Conservation (phyloP, 2,113 vertebrate species). For the Empidonax traillii region DNA sequence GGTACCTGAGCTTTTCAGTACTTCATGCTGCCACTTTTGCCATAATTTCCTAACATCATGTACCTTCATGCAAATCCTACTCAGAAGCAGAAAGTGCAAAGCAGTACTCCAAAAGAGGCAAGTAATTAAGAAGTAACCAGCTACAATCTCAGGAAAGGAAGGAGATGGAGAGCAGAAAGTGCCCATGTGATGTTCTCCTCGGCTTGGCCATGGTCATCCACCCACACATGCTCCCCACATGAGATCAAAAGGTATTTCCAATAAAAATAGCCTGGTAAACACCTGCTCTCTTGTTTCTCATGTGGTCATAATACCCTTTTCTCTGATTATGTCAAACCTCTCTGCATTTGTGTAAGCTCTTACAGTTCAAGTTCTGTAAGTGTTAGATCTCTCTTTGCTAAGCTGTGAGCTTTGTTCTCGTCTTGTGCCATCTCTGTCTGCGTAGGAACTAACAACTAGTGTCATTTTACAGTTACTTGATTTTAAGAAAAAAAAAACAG, state of each 20-base stretch:
- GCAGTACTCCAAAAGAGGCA: not conserved
- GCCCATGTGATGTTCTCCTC: not conserved
- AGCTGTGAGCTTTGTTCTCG: not conserved
- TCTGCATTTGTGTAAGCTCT: not conserved
- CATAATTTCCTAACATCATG: not conserved
- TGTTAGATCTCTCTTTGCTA: not conserved
- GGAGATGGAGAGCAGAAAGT: not conserved
- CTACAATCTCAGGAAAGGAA: not conserved
- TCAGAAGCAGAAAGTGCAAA: not conserved
- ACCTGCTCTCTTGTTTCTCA: not conserved
- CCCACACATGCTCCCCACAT: not conserved
- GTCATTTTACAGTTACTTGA: not conserved
- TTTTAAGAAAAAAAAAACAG: not conserved
- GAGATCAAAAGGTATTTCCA: not conserved
- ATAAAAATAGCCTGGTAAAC: not conserved
- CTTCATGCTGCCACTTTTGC: not conserved
- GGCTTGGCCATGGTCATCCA: not conserved
- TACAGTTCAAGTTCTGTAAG: not conserved
- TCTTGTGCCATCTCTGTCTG: not conserved
- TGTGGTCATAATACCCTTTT: not conserved
- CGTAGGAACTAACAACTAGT: fast-evolving
- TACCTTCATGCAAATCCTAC: not conserved
- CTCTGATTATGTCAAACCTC: not conserved
- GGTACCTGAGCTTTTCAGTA: not conserved
- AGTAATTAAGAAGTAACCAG: not conserved